phyloP scores from a whole-genome alignment of 1,140 invertebrate genomes.

The Micrasema minimum region DNA sequence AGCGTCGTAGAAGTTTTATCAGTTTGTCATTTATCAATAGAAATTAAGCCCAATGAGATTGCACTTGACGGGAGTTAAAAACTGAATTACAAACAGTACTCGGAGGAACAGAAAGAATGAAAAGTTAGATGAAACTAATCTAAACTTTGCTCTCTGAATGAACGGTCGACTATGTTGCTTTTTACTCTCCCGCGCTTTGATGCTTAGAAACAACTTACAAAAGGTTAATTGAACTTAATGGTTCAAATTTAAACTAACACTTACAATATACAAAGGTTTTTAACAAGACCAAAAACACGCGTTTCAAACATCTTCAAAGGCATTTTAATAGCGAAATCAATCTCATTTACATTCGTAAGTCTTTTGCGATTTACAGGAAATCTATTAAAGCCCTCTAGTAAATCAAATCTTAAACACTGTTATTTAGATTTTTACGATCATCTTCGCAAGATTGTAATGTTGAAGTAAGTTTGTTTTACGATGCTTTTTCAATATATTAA shows the following conservation, averaged over 20 bases:
- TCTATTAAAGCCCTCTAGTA: too few relatives aligned
- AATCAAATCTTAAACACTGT: not conserved
- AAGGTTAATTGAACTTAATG: too few relatives aligned
- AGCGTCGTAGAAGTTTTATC: constrained; percentile 33
- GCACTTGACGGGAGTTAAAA: constrained; percentile 48
- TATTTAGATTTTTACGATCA: constrained; percentile 15
- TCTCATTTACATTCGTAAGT: too few relatives aligned
- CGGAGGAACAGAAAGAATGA: constrained; percentile 29
- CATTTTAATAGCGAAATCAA: too few relatives aligned
- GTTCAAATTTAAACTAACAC: too few relatives aligned
- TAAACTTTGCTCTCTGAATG: constrained; percentile 45
- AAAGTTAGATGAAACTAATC: constrained; percentile 43
- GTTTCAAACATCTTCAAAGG: too few relatives aligned
- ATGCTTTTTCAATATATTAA: not conserved
- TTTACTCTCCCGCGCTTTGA: too few relatives aligned
- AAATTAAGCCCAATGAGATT: constrained; percentile 47
- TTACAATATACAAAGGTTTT: too few relatives aligned
- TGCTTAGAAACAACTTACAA: too few relatives aligned
- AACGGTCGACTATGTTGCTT: not conserved
- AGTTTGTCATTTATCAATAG: constrained; percentile 39
- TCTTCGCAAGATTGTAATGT: constrained; percentile 9
- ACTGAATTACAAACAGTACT: constrained; percentile 36
- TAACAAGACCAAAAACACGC: too few relatives aligned
- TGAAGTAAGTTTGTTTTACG: constrained; percentile 2
- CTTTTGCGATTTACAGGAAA: too few relatives aligned